A percentile compares a stretch with the other conserved stretches of the same genome.
These are phyloP conservation scores for Arion vulgaris DNA, from an alignment of 1,140 invertebrate species.

Conservation along the genomic window DNA sequence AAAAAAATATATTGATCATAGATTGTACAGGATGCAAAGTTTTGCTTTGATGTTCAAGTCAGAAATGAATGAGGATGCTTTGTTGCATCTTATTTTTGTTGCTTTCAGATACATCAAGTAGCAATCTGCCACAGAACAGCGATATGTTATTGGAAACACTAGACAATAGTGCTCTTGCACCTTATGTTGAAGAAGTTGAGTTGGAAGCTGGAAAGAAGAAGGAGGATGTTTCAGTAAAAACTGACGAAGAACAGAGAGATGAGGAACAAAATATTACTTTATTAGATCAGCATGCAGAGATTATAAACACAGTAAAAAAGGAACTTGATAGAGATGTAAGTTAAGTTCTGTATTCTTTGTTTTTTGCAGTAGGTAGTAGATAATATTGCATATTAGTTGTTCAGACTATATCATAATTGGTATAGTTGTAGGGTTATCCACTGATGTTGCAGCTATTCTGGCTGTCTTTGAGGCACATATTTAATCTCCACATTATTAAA, in stretches of 20 bases:
- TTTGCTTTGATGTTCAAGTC: too few species aligned
- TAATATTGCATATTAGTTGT: too few species aligned
- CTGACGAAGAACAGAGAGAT: slow-evolving; percentile 50
- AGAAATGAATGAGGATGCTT: too few species aligned
- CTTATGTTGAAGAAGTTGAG: slow-evolving; percentile 39
- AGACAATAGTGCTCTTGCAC: not conserved
- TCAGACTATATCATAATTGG: too few species aligned
- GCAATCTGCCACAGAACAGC: not conserved
- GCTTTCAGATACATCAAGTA: not conserved
- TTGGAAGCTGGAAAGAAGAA: slow-evolving; percentile 51
- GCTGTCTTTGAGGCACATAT: too few species aligned
- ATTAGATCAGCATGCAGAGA: slow-evolving; percentile 26
- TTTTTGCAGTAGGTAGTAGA: not conserved
- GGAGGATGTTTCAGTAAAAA: slow-evolving; percentile 50
- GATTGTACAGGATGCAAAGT: too few species aligned
- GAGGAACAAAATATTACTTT: slow-evolving; percentile 33
- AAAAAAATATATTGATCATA: too few species aligned
- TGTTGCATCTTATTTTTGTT: not conserved
- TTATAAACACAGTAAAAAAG: not conserved
- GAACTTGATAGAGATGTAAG: slow-evolving; percentile 22
- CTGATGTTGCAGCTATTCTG: too few species aligned
- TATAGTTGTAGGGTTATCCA: too few species aligned
- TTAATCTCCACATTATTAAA: too few species aligned
- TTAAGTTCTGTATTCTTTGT: not conserved
- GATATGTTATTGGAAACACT: not conserved